phyloP scores from a whole-genome alignment of 2,113 vertebrate species.

The Dolichallabes microphthalmus region DNA sequence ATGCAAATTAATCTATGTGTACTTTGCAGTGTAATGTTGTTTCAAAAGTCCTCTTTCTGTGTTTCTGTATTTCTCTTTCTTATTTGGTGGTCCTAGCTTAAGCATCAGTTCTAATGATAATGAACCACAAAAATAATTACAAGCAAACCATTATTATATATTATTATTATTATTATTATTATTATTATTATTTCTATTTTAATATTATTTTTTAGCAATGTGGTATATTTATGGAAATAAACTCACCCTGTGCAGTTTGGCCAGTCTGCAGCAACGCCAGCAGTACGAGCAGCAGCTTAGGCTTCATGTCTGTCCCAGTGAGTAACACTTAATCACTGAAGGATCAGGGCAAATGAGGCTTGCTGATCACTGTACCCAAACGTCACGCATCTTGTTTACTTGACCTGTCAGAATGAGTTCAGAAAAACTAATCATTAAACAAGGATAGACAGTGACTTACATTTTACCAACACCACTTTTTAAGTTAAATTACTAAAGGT shows the following conservation, averaged over 20 bases:
- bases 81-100: background rate
- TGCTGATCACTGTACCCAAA: constrained; percentile 61
- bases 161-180: no score
- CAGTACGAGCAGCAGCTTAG: constrained; percentile 24
- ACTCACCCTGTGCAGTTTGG: constrained; percentile 1
- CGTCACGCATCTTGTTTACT: constrained; percentile 70
- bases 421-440: constrained; percentile 26
- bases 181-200: no score
- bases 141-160: background rate
- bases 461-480: background rate
- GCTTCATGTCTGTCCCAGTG: constrained; percentile 42
- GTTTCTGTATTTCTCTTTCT: background rate
- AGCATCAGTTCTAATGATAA: background rate
- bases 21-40: background rate
- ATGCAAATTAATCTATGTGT: background rate
- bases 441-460: background rate
- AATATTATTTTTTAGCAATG: background rate
- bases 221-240: background rate
- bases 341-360: constrained; percentile 35
- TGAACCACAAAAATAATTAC: background rate
- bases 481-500: background rate
- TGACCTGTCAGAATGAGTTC: constrained; percentile 50
- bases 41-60: background rate
- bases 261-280: constrained; percentile 30
- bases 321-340: constrained; percentile 53